Conservation (phyloP, 2,113 vertebrate genomes). For the Sebastes schlegelii region DNA sequence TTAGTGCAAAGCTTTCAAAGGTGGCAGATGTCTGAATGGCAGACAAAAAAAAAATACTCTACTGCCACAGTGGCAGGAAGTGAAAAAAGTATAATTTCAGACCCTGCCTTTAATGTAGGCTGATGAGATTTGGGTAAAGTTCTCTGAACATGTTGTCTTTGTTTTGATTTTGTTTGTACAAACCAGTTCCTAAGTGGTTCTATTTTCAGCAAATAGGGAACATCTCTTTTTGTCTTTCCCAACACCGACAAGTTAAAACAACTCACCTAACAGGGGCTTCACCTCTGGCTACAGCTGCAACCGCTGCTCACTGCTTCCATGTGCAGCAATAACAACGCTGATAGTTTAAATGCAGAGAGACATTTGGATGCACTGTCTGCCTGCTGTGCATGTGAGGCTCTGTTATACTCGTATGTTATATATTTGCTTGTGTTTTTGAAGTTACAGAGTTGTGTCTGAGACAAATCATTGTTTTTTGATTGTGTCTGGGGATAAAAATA, state of each 20-base stretch:
- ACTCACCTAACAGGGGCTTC: background rate
- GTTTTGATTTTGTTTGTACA: background rate
- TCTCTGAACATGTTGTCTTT: background rate
- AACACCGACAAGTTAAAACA: background rate
- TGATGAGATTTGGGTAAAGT: background rate
- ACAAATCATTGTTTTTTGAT: background rate
- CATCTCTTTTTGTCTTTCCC: background rate
- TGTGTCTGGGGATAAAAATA: background rate
- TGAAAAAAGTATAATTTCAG: too few relatives aligned
- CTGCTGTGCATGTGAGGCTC: background rate
- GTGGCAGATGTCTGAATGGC: too few relatives aligned
- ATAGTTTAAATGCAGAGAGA: background rate
- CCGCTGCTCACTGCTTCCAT: background rate
- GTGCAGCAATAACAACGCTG: background rate
- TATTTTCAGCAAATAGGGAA: background rate
- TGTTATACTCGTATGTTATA: too few relatives aligned
- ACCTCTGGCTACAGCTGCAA: background rate
- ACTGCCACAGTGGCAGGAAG: too few relatives aligned
- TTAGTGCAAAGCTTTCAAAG: too few relatives aligned
- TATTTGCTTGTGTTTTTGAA: too few relatives aligned
- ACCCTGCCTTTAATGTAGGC: background rate
- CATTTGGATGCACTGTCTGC: background rate
- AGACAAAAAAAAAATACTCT: too few relatives aligned
- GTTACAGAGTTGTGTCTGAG: too few relatives aligned
- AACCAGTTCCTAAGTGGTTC: background rate